These are phyloP conservation scores for Gryllus longicercus DNA, from an alignment of 2,888 invertebrate species.

Conservation along the genomic window DNA sequence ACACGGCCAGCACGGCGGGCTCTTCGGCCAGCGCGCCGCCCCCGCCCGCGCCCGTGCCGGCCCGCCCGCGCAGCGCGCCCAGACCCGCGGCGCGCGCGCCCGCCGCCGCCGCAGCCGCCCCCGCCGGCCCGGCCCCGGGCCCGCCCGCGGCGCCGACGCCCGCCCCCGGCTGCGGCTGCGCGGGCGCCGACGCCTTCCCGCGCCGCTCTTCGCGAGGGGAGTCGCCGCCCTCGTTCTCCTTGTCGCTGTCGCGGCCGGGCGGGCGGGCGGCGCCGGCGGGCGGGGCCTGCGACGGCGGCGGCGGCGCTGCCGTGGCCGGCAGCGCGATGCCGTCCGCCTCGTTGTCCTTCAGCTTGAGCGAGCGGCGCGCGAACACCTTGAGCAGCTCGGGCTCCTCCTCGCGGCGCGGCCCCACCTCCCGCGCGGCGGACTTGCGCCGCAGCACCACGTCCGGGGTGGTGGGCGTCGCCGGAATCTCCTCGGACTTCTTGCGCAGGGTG, in stretches of 20 bases:
- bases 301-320: background rate
- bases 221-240: conserved; percentile 60
- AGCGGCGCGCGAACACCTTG: conserved; percentile 77
- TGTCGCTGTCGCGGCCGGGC: conserved; percentile 61
- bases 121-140: conserved; percentile 24
- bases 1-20: conserved; percentile 34
- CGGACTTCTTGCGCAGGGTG: background rate
- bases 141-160: conserved; percentile 36
- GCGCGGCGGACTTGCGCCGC: conserved; percentile 55
- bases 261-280: background rate
- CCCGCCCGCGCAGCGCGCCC: conserved; percentile 31
- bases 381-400: conserved; percentile 75
- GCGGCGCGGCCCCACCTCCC: conserved; percentile 47
- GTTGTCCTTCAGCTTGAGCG: conserved; percentile 72
- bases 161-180: conserved; percentile 29
- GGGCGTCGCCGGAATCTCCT: background rate
- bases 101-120: background rate
- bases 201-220: conserved; percentile 53
- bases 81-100: conserved; percentile 35
- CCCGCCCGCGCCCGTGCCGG: conserved; percentile 33
- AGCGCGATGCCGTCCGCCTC: conserved; percentile 56
- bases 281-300: background rate
- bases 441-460: conserved; percentile 49
- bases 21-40: conserved; percentile 36
- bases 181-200: conserved; percentile 28